Evolutionary conservation across 1,140 invertebrate species (phyloP).

Genomic region (Aphelinus atriplicis): DNA sequence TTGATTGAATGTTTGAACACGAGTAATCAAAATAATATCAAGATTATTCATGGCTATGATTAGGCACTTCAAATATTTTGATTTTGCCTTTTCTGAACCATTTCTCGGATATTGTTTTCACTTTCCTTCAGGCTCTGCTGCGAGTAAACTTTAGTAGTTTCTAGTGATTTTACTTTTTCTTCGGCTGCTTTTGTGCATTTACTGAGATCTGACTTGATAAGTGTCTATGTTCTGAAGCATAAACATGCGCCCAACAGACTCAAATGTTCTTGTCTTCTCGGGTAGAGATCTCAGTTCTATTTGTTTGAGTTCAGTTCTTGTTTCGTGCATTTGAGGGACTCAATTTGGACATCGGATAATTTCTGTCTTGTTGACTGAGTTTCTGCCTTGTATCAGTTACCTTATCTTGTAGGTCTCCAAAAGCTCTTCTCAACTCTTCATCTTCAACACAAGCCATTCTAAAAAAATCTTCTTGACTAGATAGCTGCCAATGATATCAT

Average conservation of each 20-base stretch:
- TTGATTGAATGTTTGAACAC: no score
- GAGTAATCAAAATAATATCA: no score
- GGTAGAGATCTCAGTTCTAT: conserved; percentile 57
- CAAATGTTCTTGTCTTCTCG: conserved; percentile 78
- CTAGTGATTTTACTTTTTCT: no score
- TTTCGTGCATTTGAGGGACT: conserved; percentile 74
- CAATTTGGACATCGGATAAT: conserved; percentile 82
- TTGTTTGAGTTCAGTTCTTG: conserved; percentile 56
- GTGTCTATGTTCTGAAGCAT: no score
- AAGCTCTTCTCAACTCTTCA: conserved; percentile 77
- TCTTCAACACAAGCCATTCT: conserved; percentile 61
- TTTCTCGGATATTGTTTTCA: conserved; percentile 85
- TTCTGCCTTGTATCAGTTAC: no score
- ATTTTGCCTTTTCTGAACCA: conserved; percentile 75
- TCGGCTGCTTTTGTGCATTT: no score
- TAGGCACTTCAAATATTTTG: conserved; percentile 45
- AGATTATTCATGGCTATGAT: conserved; percentile 36
- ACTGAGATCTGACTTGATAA: no score
- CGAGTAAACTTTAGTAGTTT: conserved; percentile 76
- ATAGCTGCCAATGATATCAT: no score
- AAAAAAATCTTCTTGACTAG: no score
- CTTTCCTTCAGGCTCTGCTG: conserved; percentile 84
- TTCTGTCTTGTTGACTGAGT: conserved; percentile 86
- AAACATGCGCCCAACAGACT: conserved; percentile 57
- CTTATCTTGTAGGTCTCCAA: conserved; percentile 67